Percentiles rank a stretch among this genome's conserved stretches.
Evolutionary conservation across 2,113 vertebrate species (phyloP).

Genomic region (Myotis brandtii): DNA sequence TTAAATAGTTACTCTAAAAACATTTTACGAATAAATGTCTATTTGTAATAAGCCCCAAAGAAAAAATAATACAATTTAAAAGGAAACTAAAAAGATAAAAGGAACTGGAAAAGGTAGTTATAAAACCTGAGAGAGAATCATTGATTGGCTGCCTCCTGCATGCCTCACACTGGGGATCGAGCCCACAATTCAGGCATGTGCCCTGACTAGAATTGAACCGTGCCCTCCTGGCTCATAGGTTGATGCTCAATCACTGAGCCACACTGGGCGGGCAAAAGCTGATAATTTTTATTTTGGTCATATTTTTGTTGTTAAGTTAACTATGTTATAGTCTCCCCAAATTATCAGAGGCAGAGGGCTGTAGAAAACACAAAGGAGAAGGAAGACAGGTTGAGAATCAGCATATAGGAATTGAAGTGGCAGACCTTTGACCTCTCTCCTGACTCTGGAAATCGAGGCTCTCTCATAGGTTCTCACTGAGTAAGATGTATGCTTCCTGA

Average conservation of each 20-base stretch:
- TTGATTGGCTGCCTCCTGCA: too few relatives aligned
- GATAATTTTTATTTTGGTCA: background rate
- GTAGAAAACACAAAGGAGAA: background rate
- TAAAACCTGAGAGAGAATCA: background rate
- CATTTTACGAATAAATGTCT: background rate
- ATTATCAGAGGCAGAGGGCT: background rate
- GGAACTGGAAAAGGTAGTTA: conserved; percentile 1
- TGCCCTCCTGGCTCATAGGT: too few relatives aligned
- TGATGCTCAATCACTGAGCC: too few relatives aligned
- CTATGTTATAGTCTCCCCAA: background rate
- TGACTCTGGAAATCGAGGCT: background rate
- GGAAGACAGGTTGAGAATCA: background rate
- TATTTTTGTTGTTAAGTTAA: conserved; percentile 20
- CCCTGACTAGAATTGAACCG: too few relatives aligned
- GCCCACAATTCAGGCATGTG: too few relatives aligned
- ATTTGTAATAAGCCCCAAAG: background rate
- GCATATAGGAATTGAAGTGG: background rate
- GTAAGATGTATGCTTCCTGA: background rate
- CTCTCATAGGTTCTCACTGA: background rate
- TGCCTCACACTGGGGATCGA: too few relatives aligned
- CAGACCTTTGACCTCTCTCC: background rate
- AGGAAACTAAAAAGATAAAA: conserved; percentile 40
- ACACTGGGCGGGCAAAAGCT: background rate
- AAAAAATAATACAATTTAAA: conserved; percentile 3
- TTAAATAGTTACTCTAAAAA: conserved; percentile 19